Evolutionary conservation across 2,797 vertebrate genomes (phyloP).

Genomic region (Paramormyrops hopkinsi): DNA sequence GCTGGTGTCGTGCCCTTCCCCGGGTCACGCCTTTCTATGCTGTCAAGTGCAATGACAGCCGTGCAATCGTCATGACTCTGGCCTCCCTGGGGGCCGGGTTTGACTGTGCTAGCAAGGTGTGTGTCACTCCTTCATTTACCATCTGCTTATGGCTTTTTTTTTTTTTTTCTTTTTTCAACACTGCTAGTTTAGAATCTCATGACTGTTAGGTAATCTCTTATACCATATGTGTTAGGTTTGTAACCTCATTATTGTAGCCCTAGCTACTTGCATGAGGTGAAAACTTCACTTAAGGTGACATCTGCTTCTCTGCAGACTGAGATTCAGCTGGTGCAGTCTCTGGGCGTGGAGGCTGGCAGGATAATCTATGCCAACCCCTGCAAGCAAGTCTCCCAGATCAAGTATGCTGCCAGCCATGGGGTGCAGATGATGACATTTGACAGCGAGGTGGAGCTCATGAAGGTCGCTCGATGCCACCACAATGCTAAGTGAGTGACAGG

Average conservation of each 20-base stretch:
- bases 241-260: background rate
- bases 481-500: conserved; percentile 82
- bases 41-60: conserved; percentile 91
- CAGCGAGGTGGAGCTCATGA: conserved; percentile 90
- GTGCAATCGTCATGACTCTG: conserved; percentile 75
- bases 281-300: background rate
- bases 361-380: conserved; percentile 99
- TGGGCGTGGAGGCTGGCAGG: conserved; percentile 79
- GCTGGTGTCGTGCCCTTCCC: conserved; percentile 82
- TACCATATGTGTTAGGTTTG: background rate
- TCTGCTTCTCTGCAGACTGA: conserved; percentile 67
- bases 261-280: background rate
- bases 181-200: background rate
- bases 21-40: conserved; percentile 88
- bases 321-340: conserved; percentile 87
- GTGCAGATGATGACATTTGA: conserved; percentile 99
- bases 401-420: conserved; percentile 84
- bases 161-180: background rate
- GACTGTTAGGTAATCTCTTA: background rate
- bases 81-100: conserved; percentile 84
- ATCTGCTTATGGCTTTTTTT: background rate
- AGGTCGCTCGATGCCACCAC: conserved; percentile 84
- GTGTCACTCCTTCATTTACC: background rate
- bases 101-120: conserved; percentile 96
- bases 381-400: conserved; percentile 96